Percentiles rank a stretch among this genome's conserved stretches.
These are phyloP conservation scores for Cottus gobio DNA, from an alignment of 2,113 vertebrate species.

Conservation along the genomic window DNA sequence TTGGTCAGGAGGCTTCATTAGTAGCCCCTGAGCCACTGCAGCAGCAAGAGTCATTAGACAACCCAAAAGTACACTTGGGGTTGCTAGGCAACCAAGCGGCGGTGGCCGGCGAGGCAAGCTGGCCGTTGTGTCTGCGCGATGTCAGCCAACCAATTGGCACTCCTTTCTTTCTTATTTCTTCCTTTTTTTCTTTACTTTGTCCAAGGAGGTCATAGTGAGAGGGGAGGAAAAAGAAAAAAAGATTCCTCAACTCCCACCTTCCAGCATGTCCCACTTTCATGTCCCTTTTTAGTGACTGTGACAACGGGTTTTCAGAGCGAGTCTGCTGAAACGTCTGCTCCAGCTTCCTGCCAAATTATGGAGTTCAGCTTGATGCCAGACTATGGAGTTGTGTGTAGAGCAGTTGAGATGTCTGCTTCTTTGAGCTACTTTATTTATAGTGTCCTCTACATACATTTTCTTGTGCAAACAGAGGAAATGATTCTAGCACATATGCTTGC, in stretches of 20 bases:
- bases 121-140: slow-evolving; percentile 70
- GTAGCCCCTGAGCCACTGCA: slow-evolving; percentile 72
- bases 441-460: slow-evolving; percentile 42
- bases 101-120: slow-evolving; percentile 68
- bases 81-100: slow-evolving; percentile 80
- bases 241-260: slow-evolving; percentile 65
- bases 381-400: slow-evolving; percentile 31
- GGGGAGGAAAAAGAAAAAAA: slow-evolving; percentile 57
- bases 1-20: slow-evolving; percentile 80
- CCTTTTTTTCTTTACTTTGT: slow-evolving; percentile 59
- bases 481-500: slow-evolving; percentile 17
- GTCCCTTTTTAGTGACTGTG: slow-evolving; percentile 72
- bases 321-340: slow-evolving; percentile 61
- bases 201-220: slow-evolving; percentile 72
- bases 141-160: slow-evolving; percentile 77
- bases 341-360: slow-evolving; percentile 61
- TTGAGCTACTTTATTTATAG: slow-evolving; percentile 24
- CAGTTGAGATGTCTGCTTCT: slow-evolving; percentile 45
- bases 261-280: slow-evolving; percentile 76
- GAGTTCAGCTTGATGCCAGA: slow-evolving; percentile 50
- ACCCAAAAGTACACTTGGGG: slow-evolving; percentile 78
- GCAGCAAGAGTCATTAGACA: slow-evolving; percentile 83
- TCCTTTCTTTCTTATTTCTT: slow-evolving; percentile 58
- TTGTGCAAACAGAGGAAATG: slow-evolving; percentile 25
- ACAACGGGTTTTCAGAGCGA: slow-evolving; percentile 66